These are phyloP conservation scores for Serilophus lunatus DNA, from an alignment of 2,113 vertebrate genomes.

Conservation along the genomic window DNA sequence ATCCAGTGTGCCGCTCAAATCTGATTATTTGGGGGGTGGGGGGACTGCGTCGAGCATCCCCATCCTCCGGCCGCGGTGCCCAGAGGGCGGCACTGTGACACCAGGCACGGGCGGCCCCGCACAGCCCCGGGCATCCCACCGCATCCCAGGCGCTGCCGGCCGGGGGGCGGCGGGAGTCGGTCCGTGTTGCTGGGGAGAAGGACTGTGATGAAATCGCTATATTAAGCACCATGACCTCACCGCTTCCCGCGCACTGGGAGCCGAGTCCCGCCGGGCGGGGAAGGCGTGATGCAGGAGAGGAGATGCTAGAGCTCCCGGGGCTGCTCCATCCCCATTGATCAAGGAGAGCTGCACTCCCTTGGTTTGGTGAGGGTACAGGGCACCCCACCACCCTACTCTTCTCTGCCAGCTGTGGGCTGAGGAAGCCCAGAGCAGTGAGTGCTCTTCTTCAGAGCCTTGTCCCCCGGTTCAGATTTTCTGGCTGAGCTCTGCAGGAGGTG, in stretches of 20 bases:
- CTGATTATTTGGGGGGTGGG: accelerated
- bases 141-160: neutral
- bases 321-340: neutral
- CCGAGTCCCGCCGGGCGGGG: neutral
- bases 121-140: neutral
- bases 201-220: constrained; percentile 64
- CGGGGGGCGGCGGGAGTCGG: constrained; percentile 19
- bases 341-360: neutral
- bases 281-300: neutral
- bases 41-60: neutral
- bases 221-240: constrained; percentile 71
- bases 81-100: constrained; percentile 58
- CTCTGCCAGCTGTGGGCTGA: neutral
- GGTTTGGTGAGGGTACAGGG: neutral
- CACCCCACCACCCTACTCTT: neutral
- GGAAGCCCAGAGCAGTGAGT: neutral
- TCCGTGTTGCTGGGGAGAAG: constrained; percentile 65
- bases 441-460: neutral
- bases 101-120: neutral
- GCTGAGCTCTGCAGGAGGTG: neutral
- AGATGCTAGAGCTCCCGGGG: neutral
- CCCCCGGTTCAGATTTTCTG: neutral
- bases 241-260: constrained; percentile 62
- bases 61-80: neutral
- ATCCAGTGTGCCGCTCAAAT: neutral